phyloP scores from a whole-genome alignment of 2,797 vertebrate genomes.

The Periparus ater region DNA sequence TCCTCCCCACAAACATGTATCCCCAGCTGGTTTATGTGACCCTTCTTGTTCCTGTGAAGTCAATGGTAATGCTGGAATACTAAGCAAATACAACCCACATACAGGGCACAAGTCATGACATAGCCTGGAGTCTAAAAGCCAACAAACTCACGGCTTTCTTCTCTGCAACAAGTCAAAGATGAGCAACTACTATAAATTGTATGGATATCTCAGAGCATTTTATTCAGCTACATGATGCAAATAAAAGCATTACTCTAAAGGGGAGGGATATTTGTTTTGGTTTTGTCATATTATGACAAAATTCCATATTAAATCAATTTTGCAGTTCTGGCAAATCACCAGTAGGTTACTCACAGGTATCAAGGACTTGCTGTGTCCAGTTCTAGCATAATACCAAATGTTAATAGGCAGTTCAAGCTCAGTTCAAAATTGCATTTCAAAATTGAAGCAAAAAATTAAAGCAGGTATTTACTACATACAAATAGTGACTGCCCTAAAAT shows the following conservation, averaged over 20 bases:
- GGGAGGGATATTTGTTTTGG: not conserved
- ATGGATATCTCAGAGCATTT: not conserved
- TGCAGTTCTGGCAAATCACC: not conserved
- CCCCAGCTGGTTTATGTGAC: constrained; percentile 63
- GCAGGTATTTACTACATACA: not conserved
- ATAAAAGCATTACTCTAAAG: not conserved
- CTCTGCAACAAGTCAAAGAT: not conserved
- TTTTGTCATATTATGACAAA: not conserved
- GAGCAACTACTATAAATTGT: not conserved
- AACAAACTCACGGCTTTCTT: not conserved
- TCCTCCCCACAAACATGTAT: constrained; percentile 36
- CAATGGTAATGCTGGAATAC: constrained; percentile 9
- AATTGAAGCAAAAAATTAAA: constrained; percentile 5
- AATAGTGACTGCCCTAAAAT: not conserved
- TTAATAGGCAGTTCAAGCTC: not conserved
- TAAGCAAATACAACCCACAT: constrained; percentile 12
- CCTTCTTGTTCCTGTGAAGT: constrained; percentile 37
- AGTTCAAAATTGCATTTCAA: not conserved
- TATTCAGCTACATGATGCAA: not conserved
- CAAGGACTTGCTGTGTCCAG: not conserved
- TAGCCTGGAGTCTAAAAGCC: not conserved
- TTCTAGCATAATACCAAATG: not conserved
- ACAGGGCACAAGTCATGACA: constrained; percentile 9
- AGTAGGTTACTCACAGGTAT: not conserved
- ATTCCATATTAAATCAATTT: not conserved